Percentiles rank a stretch among this genome's conserved stretches.
Evolutionary conservation across 37 sponge, comb jelly and placozoan species (phyloP).

Genomic region (Corticium candelabrum): DNA sequence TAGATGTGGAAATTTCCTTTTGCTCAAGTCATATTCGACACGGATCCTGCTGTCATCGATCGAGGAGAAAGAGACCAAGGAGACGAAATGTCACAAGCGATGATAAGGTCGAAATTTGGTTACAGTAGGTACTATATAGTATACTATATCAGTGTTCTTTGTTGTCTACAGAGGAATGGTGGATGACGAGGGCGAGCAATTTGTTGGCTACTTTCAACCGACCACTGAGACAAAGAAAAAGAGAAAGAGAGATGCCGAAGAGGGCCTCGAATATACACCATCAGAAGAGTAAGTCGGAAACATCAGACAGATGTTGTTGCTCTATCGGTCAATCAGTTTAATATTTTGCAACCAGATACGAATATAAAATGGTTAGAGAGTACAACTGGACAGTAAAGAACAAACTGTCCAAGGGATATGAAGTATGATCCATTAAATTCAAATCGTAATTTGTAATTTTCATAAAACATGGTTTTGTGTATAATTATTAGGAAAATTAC

Average conservation of each 20-base stretch:
- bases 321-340: no score
- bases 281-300: no score
- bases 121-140: background rate
- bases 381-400: constrained; percentile 99
- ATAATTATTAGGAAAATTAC: constrained; percentile 62
- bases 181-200: constrained; percentile 96
- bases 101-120: constrained; percentile 55
- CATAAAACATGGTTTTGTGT: background rate
- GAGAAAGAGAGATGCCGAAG: background rate
- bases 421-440: constrained; percentile 22
- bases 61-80: constrained; percentile 25
- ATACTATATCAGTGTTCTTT: constrained; percentile 8
- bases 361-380: constrained; percentile 83
- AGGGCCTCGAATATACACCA: no score
- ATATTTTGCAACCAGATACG: constrained; percentile 39
- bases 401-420: constrained; percentile 91
- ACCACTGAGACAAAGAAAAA: constrained; percentile 75
- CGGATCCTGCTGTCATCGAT: constrained; percentile 62
- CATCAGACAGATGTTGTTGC: no score
- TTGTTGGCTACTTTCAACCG: constrained; percentile 96
- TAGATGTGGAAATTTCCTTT: constrained; percentile 91
- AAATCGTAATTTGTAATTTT: background rate
- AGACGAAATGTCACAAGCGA: constrained; percentile 81
- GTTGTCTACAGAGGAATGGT: constrained; percentile 78
- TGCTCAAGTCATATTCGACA: constrained; percentile 95